phyloP scores from a whole-genome alignment of 1,140 invertebrate genomes.

The Coenobita brevimanus region DNA sequence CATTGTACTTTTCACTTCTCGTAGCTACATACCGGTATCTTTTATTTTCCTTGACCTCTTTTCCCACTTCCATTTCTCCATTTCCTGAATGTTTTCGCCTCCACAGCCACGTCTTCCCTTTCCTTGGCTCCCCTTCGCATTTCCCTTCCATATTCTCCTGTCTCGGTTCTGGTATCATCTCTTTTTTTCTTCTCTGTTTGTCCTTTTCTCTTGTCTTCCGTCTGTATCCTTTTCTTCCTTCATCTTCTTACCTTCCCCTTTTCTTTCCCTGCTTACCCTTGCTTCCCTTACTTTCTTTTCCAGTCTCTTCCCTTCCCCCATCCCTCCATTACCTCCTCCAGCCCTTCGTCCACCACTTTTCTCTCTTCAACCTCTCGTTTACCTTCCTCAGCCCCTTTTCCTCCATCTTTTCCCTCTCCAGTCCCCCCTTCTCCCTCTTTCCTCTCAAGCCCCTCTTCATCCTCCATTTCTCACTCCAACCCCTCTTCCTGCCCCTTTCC shows the following conservation, averaged over 20 bases:
- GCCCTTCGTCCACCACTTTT: too few species aligned
- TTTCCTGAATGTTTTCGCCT: too few species aligned
- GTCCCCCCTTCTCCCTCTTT: neutral
- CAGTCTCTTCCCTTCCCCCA: too few species aligned
- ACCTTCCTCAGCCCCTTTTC: neutral
- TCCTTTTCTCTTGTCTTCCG: neutral
- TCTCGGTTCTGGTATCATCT: neutral
- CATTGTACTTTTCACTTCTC: neutral
- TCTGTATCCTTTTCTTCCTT: neutral
- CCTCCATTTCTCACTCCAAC: too few species aligned
- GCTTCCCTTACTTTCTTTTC: too few species aligned
- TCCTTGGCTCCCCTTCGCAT: neutral
- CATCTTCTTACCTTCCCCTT: neutral
- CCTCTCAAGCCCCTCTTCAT: neutral
- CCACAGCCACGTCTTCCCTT: too few species aligned
- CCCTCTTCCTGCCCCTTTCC: neutral
- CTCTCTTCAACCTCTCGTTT: neutral
- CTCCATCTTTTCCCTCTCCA: neutral
- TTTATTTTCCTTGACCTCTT: neutral
- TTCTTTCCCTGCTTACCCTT: neutral
- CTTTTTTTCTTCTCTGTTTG: neutral
- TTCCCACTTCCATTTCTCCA: neutral
- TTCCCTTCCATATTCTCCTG: neutral
- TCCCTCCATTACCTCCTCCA: too few species aligned
- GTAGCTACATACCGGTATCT: neutral